Percentiles rank a stretch among this genome's conserved stretches.
phyloP scores from a whole-genome alignment of 2,888 invertebrate species.

The Carcina quercana region DNA sequence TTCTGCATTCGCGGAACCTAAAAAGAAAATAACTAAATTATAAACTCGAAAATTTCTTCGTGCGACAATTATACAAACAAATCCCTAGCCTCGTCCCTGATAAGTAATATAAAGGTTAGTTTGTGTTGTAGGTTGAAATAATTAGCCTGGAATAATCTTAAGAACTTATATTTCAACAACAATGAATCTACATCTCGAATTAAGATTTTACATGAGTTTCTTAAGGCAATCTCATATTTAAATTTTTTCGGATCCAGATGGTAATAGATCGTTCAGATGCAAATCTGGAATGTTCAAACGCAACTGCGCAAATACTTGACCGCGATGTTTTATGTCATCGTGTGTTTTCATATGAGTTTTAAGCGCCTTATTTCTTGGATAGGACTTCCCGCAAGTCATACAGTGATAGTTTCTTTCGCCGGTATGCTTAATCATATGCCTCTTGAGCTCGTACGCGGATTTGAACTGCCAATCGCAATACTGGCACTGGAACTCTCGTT shows the following conservation, averaged over 20 bases:
- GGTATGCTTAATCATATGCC: slow-evolving; percentile 51
- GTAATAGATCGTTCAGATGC: slow-evolving; percentile 20
- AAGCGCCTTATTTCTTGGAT: slow-evolving; percentile 61
- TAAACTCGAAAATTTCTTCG: no score
- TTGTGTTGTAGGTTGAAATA: no score
- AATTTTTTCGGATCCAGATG: slow-evolving; percentile 20
- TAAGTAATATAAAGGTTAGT: no score
- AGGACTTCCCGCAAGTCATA: slow-evolving; percentile 64
- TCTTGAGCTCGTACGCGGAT: slow-evolving; percentile 53
- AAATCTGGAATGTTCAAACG: slow-evolving; percentile 34
- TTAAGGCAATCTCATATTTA: no score
- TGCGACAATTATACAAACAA: no score
- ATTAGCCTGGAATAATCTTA: no score
- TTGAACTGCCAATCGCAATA: slow-evolving; percentile 56
- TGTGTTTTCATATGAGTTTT: slow-evolving; percentile 50
- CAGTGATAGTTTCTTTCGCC: slow-evolving; percentile 60
- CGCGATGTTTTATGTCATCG: slow-evolving; percentile 34
- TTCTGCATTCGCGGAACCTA: slow-evolving; percentile 52
- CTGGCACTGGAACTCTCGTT: slow-evolving; percentile 40
- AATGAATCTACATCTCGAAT: no score
- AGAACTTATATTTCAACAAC: no score
- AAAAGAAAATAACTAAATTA: slow-evolving; percentile 43
- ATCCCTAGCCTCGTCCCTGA: no score
- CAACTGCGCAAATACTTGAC: slow-evolving; percentile 33
- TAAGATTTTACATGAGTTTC: no score